Base-by-base conservation (phyloP, 2,888 invertebrate species). In the Agonopterix subpropinquella region DNA sequence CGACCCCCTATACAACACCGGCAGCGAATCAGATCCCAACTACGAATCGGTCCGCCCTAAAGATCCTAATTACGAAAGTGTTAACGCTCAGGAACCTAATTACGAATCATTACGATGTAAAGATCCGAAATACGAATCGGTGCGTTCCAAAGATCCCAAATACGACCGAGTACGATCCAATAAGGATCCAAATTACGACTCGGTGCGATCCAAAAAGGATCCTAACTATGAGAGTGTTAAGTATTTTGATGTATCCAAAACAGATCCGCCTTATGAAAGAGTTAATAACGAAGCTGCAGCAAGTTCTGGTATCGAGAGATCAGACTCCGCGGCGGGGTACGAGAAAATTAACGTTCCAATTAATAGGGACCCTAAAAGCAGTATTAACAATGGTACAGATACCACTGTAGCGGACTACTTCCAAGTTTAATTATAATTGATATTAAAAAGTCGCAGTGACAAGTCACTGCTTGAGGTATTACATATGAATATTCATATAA, bases 221-320 rank as follows among this genome's bases (percentile, higher is more conserved):
- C 94, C 95, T 0, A 95, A 95, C 71, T 95, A 95, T 65, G 95
- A 95, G 71, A 95, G 94, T 57, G 94, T 95, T 0, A 93, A 93
- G 58, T 94, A 94, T 76, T 89, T 92, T 62, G 92, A 92, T 52
- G 70, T 91, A 1, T 64, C 80, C 0, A 83, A 85, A 28, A 83
- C 79, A 51, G 93, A 92, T 47, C 93, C 94, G 46, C 93, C 94
- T 0, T 93, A 93, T 53, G 93, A 93, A 64, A 89, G 89, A 60
- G 80, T 92, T 10, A 80, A 89, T 43, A 81, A 78, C 18, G 89
- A 82, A 18, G 53, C 49, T n/a, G 56, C 58, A 0, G 59, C 59
- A 0, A 56, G 61, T 36, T 66, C 71, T 0, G 57, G 66, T 18
- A 62, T 85, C 4, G 78, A 85, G 36, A 64, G 86, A 41, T 83